Percentiles rank a stretch among this genome's conserved stretches.
Conservation (phyloP, 2,113 vertebrate genomes). For the Nymphicus hollandicus region DNA sequence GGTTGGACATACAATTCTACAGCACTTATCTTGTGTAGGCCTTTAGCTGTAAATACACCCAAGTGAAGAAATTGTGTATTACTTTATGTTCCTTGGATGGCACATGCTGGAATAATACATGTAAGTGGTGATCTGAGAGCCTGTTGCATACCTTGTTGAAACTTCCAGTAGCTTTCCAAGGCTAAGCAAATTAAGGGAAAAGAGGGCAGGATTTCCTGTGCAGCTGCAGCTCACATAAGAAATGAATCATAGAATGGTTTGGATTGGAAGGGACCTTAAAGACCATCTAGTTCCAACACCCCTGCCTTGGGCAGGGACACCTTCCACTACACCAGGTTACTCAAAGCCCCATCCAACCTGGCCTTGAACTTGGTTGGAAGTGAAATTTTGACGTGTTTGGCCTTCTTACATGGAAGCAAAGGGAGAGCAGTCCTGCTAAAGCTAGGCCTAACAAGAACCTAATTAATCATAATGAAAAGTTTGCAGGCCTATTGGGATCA, state of each 20-base stretch:
- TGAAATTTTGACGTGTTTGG: not conserved
- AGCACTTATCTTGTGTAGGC: not conserved
- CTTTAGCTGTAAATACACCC: not conserved
- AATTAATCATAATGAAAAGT: not conserved
- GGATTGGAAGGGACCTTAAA: not conserved
- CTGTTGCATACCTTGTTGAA: not conserved
- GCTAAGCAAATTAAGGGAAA: slow-evolving; percentile 8
- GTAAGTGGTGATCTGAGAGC: not conserved
- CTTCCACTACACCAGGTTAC: not conserved
- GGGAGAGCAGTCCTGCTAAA: not conserved
- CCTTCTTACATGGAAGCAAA: not conserved
- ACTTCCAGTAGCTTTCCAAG: not conserved
- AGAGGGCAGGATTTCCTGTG: not conserved
- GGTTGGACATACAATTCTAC: not conserved
- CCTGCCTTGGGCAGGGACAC: not conserved
- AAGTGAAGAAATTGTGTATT: not conserved
- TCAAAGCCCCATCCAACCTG: not conserved
- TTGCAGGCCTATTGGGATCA: not conserved
- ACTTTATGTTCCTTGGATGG: not conserved
- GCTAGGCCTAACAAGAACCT: not conserved
- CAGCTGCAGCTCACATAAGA: not conserved
- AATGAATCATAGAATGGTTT: not conserved
- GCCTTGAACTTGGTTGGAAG: not conserved
- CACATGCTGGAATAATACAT: not conserved
- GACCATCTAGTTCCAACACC: not conserved